These are phyloP conservation scores for Frieseomelitta varia DNA, from an alignment of 1,140 invertebrate species.

Conservation along the genomic window DNA sequence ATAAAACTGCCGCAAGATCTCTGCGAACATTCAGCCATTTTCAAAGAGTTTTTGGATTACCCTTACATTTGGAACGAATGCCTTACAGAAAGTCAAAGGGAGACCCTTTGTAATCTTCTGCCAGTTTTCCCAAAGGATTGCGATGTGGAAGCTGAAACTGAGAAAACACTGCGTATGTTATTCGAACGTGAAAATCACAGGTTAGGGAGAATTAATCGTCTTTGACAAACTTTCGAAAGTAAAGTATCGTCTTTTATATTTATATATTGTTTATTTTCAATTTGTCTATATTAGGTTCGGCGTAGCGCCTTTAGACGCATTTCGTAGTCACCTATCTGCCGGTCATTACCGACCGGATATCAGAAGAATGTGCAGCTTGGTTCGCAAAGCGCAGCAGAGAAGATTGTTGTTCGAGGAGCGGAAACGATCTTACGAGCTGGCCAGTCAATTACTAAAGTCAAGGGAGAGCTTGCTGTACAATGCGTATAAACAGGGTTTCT, in stretches of 20 bases:
- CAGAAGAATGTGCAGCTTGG: constrained; percentile 82
- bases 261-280: neutral
- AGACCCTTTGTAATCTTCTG: constrained; percentile 80
- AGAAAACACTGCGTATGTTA: constrained; percentile 84
- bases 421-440: constrained; percentile 83
- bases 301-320: constrained; percentile 78
- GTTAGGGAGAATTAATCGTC: constrained; percentile 72
- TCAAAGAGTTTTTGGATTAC: constrained; percentile 83
- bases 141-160: constrained; percentile 83
- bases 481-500: constrained; percentile 82
- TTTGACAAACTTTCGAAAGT: constrained; percentile 28
- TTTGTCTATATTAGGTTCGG: constrained; percentile 77
- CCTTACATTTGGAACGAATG: constrained; percentile 82
- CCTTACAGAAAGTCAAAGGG: constrained; percentile 82
- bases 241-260: neutral
- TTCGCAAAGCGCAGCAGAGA: constrained; percentile 86
- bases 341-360: constrained; percentile 86
- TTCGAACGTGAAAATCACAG: constrained; percentile 85
- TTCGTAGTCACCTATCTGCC: constrained; percentile 84
- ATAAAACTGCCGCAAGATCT: constrained; percentile 82
- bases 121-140: constrained; percentile 85
- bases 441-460: constrained; percentile 85
- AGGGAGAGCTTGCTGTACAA: constrained; percentile 86
- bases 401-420: constrained; percentile 86
- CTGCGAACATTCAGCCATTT: constrained; percentile 83